Conservation (phyloP, 64 coral and sea anemone genomes). For the Actinia equina region DNA sequence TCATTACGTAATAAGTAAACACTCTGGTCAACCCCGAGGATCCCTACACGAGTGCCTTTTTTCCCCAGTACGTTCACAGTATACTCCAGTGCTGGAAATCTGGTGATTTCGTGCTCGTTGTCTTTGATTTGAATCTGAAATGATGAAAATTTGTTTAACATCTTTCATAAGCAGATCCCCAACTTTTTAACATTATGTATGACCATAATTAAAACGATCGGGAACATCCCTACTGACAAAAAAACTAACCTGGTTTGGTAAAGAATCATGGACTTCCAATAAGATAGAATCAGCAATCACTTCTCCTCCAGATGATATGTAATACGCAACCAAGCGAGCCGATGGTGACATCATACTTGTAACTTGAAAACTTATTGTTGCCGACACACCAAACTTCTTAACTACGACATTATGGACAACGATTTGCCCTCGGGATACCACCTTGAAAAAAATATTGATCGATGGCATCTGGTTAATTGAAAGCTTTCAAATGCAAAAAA, state of each 20-base stretch:
- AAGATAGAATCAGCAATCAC: conserved; percentile 75
- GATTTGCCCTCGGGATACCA: conserved; percentile 72
- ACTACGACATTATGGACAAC: conserved; percentile 49
- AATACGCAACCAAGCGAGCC: conserved; percentile 77
- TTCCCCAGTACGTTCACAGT: conserved; percentile 23
- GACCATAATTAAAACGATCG: not conserved
- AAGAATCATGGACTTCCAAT: conserved; percentile 58
- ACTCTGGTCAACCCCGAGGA: conserved; percentile 82
- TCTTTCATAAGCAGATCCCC: too few species aligned
- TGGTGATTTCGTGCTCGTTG: not conserved
- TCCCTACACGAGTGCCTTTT: conserved; percentile 53
- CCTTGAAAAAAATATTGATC: conserved; percentile 33
- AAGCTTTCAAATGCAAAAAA: not conserved
- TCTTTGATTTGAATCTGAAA: not conserved
- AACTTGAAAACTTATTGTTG: conserved; percentile 61
- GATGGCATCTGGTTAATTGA: not conserved
- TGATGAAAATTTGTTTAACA: not conserved
- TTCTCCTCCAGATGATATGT: conserved; percentile 32
- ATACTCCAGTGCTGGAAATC: not conserved
- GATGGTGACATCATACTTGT: conserved; percentile 82
- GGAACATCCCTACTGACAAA: too few species aligned
- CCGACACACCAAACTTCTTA: conserved; percentile 53
- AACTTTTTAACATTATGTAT: not conserved
- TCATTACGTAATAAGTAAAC: conserved; percentile 88
- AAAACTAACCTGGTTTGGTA: conserved; percentile 61